These are phyloP conservation scores for Aleiodes sp. DNA, from an alignment of 1,140 invertebrate species.

Conservation along the genomic window DNA sequence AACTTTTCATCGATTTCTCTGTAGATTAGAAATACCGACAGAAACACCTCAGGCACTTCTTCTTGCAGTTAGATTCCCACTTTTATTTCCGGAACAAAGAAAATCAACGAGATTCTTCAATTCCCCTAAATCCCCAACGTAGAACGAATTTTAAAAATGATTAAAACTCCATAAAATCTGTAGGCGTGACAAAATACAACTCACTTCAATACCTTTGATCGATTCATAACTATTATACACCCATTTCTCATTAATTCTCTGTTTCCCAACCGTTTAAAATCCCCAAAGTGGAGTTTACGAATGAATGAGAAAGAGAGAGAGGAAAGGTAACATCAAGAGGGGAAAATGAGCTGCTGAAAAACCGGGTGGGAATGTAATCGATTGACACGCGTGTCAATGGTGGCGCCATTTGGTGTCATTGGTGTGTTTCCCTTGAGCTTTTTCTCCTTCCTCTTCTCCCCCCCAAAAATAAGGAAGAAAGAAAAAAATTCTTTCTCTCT, in stretches of 20 bases:
- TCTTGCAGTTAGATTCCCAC: no score
- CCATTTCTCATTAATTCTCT: conserved; percentile 1
- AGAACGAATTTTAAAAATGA: conserved; percentile 8
- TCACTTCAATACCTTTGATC: neutral
- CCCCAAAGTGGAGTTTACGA: conserved; percentile 21
- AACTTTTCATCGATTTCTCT: no score
- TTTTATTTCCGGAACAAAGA: no score
- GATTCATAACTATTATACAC: neutral
- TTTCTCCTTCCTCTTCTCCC: neutral
- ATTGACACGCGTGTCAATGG: conserved; percentile 40
- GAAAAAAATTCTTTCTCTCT: no score
- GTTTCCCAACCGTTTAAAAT: conserved; percentile 27
- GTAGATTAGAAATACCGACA: no score
- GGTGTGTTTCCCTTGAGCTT: conserved; percentile 12
- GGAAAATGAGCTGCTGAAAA: conserved; percentile 13
- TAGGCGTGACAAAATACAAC: conserved; percentile 1
- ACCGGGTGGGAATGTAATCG: conserved; percentile 32
- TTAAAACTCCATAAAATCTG: neutral
- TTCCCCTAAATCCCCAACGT: neutral
- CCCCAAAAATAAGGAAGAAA: no score
- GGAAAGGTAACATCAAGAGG: neutral
- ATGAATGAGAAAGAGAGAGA: neutral
- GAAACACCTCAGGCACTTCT: no score
- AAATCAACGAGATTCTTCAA: neutral
- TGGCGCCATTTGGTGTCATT: conserved; percentile 37